Percentiles rank a stretch among this genome's conserved stretches.
These are phyloP conservation scores for Drosophila subobscura DNA, from an alignment of 1,140 invertebrate genomes.

Conservation along the genomic window DNA sequence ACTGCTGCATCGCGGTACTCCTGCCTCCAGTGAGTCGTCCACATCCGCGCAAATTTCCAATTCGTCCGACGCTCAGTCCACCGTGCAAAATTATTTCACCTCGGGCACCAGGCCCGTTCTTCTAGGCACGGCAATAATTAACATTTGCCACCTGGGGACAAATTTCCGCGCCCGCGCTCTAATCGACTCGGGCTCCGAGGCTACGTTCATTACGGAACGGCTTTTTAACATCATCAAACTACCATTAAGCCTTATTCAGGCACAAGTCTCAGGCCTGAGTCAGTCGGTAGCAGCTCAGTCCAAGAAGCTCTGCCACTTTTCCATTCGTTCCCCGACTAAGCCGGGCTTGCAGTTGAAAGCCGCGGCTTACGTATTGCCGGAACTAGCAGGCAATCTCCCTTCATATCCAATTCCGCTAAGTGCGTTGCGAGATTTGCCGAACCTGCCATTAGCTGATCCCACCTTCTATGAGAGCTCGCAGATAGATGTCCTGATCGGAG, in stretches of 20 bases:
- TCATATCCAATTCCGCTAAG: neutral
- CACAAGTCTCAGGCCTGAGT: slow-evolving; percentile 4
- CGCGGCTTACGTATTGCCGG: neutral
- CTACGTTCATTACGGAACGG: too few relatives aligned
- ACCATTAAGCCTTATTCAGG: slow-evolving; percentile 14
- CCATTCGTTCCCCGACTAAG: neutral
- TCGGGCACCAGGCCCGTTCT: too few relatives aligned
- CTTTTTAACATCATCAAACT: too few relatives aligned
- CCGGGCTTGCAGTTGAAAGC: neutral
- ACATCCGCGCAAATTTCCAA: too few relatives aligned
- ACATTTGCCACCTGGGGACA: too few relatives aligned
- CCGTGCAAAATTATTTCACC: too few relatives aligned
- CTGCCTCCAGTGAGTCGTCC: too few relatives aligned
- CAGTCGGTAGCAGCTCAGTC: neutral
- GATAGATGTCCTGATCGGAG: neutral
- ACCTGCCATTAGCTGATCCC: neutral
- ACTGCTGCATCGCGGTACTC: too few relatives aligned
- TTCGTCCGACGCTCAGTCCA: too few relatives aligned
- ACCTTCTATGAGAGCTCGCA: neutral
- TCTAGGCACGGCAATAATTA: too few relatives aligned
- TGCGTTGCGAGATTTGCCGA: neutral
- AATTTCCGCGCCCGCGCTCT: too few relatives aligned
- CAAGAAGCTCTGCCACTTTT: neutral
- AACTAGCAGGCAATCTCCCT: neutral
- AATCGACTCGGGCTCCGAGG: too few relatives aligned